Conservation (phyloP, 2,888 invertebrate species). For the Cheilosia vulpina region DNA sequence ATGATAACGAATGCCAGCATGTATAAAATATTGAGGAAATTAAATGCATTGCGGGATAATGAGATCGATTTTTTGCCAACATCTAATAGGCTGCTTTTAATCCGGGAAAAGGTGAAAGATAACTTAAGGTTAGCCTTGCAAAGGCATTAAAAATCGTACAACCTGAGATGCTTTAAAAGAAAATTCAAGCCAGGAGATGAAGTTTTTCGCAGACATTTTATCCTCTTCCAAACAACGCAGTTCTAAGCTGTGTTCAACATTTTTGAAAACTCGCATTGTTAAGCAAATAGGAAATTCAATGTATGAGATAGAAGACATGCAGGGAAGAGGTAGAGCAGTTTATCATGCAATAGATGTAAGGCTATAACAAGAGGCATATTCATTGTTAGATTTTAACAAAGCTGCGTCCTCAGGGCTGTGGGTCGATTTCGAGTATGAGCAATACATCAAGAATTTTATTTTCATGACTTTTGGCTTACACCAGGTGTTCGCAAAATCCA, state of each 20-base stretch:
- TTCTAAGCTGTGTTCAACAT: not conserved
- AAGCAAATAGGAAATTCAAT: not conserved
- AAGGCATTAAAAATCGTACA: too few species aligned
- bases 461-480: too few species aligned
- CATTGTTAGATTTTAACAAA: too few species aligned
- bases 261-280: not conserved
- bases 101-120: not conserved
- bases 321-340: too few species aligned
- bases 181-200: not conserved
- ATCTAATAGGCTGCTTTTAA: not conserved
- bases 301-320: too few species aligned
- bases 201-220: not conserved
- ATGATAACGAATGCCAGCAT: too few species aligned
- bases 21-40: not conserved
- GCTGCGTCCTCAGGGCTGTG: too few species aligned
- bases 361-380: too few species aligned
- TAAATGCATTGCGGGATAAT: not conserved
- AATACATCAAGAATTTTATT: too few species aligned
- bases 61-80: not conserved
- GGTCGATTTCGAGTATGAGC: not conserved
- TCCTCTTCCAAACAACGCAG: not conserved
- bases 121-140: not conserved
- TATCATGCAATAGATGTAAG: too few species aligned
- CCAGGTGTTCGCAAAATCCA: too few species aligned
- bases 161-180: not conserved